Conservation (phyloP, 1,140 invertebrate genomes). For the Nephila pilipes region DNA sequence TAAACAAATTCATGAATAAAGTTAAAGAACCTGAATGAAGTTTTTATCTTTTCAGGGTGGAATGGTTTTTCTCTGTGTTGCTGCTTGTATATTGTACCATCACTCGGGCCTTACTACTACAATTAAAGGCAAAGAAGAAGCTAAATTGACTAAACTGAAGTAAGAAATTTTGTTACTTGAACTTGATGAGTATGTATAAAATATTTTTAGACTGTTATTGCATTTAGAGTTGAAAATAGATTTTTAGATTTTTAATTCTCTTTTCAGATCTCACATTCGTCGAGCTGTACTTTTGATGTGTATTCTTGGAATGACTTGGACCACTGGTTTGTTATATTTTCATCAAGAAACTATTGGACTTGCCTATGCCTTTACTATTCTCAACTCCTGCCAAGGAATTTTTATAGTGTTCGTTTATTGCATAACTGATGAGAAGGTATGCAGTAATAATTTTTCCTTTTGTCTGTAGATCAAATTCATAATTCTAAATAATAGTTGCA, state of each 20-base stretch:
- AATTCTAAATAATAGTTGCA: too few relatives aligned
- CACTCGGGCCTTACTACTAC: conserved; percentile 72
- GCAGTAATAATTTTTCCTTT: too few relatives aligned
- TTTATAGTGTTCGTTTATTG: conserved; percentile 98
- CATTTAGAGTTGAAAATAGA: too few relatives aligned
- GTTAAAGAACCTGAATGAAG: too few relatives aligned
- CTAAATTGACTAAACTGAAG: conserved; percentile 69
- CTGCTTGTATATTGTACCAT: conserved; percentile 73
- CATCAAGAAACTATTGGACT: conserved; percentile 91
- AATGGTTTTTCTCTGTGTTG: conserved; percentile 76
- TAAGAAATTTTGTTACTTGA: conserved; percentile 16
- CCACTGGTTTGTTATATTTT: conserved; percentile 92
- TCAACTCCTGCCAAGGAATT: conserved; percentile 95
- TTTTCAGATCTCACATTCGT: conserved; percentile 60
- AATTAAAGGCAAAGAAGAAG: conserved; percentile 77
- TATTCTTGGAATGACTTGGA: conserved; percentile 93
- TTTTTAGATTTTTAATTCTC: not conserved
- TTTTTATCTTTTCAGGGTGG: conserved; percentile 66
- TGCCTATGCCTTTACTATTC: conserved; percentile 95
- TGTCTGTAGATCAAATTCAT: too few relatives aligned
- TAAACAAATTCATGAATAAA: too few relatives aligned
- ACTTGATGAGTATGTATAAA: too few relatives aligned
- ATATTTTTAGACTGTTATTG: too few relatives aligned
- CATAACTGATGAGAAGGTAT: conserved; percentile 88
- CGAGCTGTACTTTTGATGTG: conserved; percentile 85